phyloP scores from a whole-genome alignment of 2,888 invertebrate genomes.

The Spodoptera picta region DNA sequence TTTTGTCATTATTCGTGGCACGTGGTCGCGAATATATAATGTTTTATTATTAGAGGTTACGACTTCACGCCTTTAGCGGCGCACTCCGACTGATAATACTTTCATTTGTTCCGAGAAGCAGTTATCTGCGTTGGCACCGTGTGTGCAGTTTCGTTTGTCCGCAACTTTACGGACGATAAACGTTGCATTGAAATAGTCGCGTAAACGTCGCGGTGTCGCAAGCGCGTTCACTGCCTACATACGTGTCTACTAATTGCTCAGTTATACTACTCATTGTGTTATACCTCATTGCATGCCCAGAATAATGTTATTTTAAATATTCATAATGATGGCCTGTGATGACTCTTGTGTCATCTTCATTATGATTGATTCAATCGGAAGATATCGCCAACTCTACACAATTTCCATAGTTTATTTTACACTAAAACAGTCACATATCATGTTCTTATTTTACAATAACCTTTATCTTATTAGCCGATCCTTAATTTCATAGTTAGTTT shows the following conservation, averaged over 20 bases:
- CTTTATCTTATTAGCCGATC: too few species aligned
- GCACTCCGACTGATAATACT: conserved; percentile 82
- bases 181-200: conserved; percentile 57
- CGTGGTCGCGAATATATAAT: conserved; percentile 88
- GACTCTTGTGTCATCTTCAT: too few species aligned
- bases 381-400: too few species aligned
- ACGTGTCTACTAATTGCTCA: conserved; percentile 51
- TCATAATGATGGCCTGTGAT: too few species aligned
- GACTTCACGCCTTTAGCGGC: conserved; percentile 85
- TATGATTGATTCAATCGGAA: too few species aligned
- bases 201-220: conserved; percentile 47
- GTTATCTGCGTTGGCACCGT: conserved; percentile 71
- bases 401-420: too few species aligned
- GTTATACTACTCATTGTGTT: conserved; percentile 24
- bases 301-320: conserved; percentile 1
- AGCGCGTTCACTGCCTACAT: conserved; percentile 39
- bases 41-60: conserved; percentile 85
- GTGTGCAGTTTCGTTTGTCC: conserved; percentile 60
- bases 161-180: conserved; percentile 59
- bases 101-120: conserved; percentile 84
- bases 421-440: too few species aligned
- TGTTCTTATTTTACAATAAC: too few species aligned
- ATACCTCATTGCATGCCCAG: conserved; percentile 10
- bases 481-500: background rate
- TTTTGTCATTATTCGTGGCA: conserved; percentile 84